These are phyloP conservation scores for Fratercula arctica DNA, from an alignment of 2,797 vertebrate genomes.

Conservation along the genomic window DNA sequence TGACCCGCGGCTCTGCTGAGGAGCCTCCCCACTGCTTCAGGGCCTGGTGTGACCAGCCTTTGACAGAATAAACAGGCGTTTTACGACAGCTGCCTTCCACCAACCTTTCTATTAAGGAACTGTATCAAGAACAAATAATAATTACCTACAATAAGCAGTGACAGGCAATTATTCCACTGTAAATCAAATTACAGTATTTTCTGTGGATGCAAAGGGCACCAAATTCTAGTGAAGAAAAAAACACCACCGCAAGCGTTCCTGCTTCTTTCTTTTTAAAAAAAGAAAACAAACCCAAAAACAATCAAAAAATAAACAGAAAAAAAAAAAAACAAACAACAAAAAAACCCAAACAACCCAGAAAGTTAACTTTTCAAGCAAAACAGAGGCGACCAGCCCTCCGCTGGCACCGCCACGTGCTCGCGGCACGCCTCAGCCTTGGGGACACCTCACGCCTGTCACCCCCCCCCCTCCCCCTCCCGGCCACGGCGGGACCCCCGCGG, in stretches of 20 bases:
- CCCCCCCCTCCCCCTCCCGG: too few relatives aligned
- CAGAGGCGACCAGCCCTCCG: not conserved
- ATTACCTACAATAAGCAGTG: not conserved
- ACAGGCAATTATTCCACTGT: not conserved
- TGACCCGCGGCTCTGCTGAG: not conserved
- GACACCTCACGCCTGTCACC: not conserved
- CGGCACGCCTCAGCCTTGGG: not conserved
- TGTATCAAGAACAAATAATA: not conserved
- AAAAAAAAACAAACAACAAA: too few relatives aligned
- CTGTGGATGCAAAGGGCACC: not conserved
- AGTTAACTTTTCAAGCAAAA: not conserved
- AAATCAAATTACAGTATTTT: not conserved
- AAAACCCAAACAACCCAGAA: not conserved
- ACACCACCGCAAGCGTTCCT: not conserved
- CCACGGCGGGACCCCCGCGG: not conserved
- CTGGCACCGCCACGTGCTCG: not conserved
- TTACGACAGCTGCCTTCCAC: not conserved
- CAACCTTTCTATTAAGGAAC: not conserved
- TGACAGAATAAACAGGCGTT: not conserved
- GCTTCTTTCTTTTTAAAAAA: too few relatives aligned
- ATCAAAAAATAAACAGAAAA: too few relatives aligned
- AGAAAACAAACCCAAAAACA: too few relatives aligned
- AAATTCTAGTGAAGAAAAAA: not conserved
- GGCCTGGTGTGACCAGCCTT: not conserved
- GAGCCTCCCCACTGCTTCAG: not conserved